phyloP scores from a whole-genome alignment of 2,888 invertebrate genomes.

The Pilophorus perplexus region DNA sequence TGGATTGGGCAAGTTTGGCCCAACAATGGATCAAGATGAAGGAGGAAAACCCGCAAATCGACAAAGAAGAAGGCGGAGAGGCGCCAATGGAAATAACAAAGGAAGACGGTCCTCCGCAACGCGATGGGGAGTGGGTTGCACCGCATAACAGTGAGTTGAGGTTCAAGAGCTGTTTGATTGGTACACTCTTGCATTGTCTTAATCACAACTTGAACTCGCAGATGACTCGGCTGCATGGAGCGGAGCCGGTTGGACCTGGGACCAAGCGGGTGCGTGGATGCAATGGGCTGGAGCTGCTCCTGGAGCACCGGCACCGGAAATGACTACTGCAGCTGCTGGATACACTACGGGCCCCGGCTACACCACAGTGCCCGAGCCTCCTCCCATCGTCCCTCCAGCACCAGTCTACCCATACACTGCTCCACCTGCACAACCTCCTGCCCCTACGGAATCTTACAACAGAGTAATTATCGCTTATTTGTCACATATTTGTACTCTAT shows the following conservation, averaged over 20 bases:
- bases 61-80: constrained; percentile 70
- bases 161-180: not conserved
- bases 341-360: constrained; percentile 29
- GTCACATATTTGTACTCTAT: not conserved
- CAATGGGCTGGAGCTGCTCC: constrained; percentile 34
- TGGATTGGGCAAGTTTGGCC: constrained; percentile 94
- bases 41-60: constrained; percentile 56
- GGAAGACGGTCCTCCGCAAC: constrained; percentile 56
- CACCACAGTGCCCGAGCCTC: constrained; percentile 32
- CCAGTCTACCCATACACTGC: constrained; percentile 37
- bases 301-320: not conserved
- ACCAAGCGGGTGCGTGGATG: constrained; percentile 40
- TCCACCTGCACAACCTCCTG: constrained; percentile 16
- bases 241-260: constrained; percentile 31
- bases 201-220: not conserved
- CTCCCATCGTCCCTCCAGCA: constrained; percentile 36
- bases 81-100: constrained; percentile 83
- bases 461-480: constrained; percentile 23
- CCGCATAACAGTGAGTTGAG: not conserved
- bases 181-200: not conserved
- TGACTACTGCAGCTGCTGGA: constrained; percentile 12
- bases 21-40: constrained; percentile 99
- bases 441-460: constrained; percentile 21
- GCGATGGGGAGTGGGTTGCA: constrained; percentile 43
- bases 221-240: constrained; percentile 15